Evolutionary conservation across 2,113 vertebrate species (phyloP).

Genomic region (Eudyptes chrysolophus): DNA sequence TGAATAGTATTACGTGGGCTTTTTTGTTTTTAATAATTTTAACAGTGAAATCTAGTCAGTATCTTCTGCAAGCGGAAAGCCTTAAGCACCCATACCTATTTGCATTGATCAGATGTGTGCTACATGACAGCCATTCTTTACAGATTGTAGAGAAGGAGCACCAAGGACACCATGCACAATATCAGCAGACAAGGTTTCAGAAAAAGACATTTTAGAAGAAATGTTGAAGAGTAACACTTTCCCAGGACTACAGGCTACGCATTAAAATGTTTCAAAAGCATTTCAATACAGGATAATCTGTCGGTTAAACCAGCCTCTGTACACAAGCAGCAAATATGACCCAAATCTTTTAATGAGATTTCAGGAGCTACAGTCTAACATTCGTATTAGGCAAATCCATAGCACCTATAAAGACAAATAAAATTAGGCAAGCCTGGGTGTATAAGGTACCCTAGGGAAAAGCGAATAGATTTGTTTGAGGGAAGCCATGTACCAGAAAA

Average conservation of each 20-base stretch:
- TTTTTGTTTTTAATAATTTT: not conserved
- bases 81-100: not conserved
- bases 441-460: not conserved
- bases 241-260: not conserved
- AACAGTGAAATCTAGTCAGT: not conserved
- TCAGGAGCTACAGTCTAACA: not conserved
- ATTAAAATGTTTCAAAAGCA: not conserved
- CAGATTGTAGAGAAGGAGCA: not conserved
- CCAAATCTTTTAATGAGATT: not conserved
- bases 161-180: not conserved
- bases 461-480: not conserved
- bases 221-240: not conserved
- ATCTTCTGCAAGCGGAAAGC: not conserved
- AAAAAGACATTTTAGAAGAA: not conserved
- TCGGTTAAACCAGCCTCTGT: not conserved
- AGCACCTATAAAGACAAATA: not conserved
- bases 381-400: not conserved
- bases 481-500: not conserved
- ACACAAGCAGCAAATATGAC: not conserved
- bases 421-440: not conserved
- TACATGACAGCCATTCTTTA: not conserved
- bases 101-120: not conserved
- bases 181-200: not conserved
- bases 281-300: not conserved
- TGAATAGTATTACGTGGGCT: not conserved